Percentiles rank a stretch among this genome's conserved stretches.
Evolutionary conservation across 92 coral and sea anemone genomes (phyloP).

Genomic region (Isaurus tuberculatus): DNA sequence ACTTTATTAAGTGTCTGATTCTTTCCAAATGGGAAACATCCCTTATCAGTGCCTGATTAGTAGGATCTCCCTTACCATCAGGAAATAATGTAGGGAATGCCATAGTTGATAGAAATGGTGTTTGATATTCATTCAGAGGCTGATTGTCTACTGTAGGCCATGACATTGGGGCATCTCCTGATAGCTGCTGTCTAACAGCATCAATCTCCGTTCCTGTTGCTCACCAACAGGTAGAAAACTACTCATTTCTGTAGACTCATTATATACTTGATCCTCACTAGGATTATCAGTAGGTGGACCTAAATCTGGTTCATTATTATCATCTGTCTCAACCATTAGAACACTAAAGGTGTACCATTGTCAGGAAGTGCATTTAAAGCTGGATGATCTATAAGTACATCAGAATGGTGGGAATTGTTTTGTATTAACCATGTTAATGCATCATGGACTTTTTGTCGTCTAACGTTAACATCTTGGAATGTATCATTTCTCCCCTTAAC

Average conservation of each 20-base stretch:
- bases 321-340: not conserved
- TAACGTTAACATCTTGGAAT: conserved; percentile 5
- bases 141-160: conserved; percentile 2
- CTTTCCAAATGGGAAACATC: not conserved
- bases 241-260: not conserved
- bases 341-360: conserved; percentile 8
- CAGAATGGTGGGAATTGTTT: not conserved
- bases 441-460: too few relatives aligned
- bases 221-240: conserved; percentile 5
- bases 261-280: conserved; percentile 3
- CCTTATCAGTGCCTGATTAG: conserved; percentile 9
- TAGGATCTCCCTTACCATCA: too few relatives aligned
- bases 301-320: conserved; percentile 5
- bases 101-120: not conserved
- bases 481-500: not conserved
- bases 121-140: not conserved
- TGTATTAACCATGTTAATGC: too few relatives aligned
- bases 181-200: conserved; percentile 9
- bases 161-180: conserved; percentile 2
- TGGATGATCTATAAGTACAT: not conserved
- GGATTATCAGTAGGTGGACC: conserved; percentile 1
- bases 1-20: conserved; percentile 6
- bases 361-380: conserved; percentile 1
- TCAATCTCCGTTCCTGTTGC: conserved; percentile 7
- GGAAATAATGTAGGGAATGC: not conserved